Percentiles rank a stretch among this genome's conserved stretches.
Evolutionary conservation across 2,888 invertebrate species (phyloP).

Genomic region (Andrena bicolor): DNA sequence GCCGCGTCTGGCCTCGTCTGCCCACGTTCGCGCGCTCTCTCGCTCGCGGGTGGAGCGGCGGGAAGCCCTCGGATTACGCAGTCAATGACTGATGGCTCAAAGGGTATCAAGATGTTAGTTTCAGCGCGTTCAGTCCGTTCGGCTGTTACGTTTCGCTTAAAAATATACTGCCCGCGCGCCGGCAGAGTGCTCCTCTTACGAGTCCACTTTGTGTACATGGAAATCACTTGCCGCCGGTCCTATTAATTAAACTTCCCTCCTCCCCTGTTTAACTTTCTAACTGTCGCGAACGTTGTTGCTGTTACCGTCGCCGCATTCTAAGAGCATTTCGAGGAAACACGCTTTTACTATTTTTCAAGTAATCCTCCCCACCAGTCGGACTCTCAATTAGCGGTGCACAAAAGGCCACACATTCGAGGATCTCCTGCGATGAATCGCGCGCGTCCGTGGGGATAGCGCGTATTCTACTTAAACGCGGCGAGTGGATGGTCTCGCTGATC

Average conservation of each 20-base stretch:
- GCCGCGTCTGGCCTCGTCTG: conserved; percentile 3
- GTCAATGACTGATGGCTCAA: conserved; percentile 64
- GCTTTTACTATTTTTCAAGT: conserved; percentile 1
- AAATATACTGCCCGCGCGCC: conserved; percentile 24
- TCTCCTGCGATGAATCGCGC: too few relatives aligned
- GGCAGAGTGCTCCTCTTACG: conserved; percentile 20
- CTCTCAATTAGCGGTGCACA: not conserved
- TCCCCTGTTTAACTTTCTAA: conserved; percentile 48
- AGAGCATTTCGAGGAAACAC: conserved; percentile 15
- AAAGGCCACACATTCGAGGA: too few relatives aligned
- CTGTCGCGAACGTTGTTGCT: not conserved
- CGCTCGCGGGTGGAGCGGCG: conserved; percentile 21
- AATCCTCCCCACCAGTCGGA: not conserved
- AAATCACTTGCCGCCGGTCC: conserved; percentile 38
- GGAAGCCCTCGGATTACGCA: conserved; percentile 48
- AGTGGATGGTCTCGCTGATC: not conserved
- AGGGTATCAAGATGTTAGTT: conserved; percentile 67
- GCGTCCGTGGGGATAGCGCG: too few relatives aligned
- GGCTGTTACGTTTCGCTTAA: conserved; percentile 47
- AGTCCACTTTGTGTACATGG: conserved; percentile 38
- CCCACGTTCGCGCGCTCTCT: conserved; percentile 23
- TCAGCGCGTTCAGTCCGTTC: conserved; percentile 39
- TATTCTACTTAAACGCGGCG: not conserved
- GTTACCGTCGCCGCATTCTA: not conserved
- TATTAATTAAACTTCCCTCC: conserved; percentile 63